Base-by-base conservation (phyloP, 2,888 invertebrate species). In the Oscheius sp. region DNA sequence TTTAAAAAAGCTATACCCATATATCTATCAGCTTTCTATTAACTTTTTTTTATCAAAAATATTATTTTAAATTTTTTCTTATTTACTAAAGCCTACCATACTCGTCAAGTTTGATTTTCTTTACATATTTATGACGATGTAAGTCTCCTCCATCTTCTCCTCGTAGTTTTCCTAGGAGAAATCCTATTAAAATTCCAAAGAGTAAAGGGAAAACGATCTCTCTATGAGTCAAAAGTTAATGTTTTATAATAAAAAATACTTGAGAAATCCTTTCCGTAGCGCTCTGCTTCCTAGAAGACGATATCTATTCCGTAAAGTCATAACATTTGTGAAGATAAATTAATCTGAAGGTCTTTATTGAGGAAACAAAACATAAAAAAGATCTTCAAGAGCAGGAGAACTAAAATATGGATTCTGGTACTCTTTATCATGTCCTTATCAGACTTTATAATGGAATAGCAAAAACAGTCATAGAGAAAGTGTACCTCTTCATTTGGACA, bases 281-380 rank as follows among this genome's bases (percentile, higher is more conserved):
- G 28, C 9, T n/a, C 59, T 14, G 2, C 44, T 24, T 8, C 36
- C 22, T n/a, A 59, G 5, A 8, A 44, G 44, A 9, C 41, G 41
- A 41, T 44, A 28, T 14, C 44, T 6, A 2, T 8, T 44, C 30
- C 44, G 32, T 8, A 54, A 33, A n/a, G 33, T 44, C 59, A 59
- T 59, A 6, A 22, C 59, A 59, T 59, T 57, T 57, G 57, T 33
- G 6, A 24, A 22, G 47, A 14, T n/a, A n/a, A n/a, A n/a, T n/a
- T n/a, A n/a, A n/a, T n/a, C n/a, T n/a, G n/a, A n/a, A n/a, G n/a
- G n/a, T n/a, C n/a, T n/a, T n/a, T n/a, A n/a, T n/a, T n/a, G n/a
- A n/a, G n/a, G n/a, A n/a, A n/a, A n/a, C n/a, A n/a, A n/a, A n/a
- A n/a, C n/a, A n/a, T n/a, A n/a, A n/a, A n/a, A n/a, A n/a, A n/a